Conservation (phyloP, 2,113 vertebrate genomes). For the Pterocles burchelli region DNA sequence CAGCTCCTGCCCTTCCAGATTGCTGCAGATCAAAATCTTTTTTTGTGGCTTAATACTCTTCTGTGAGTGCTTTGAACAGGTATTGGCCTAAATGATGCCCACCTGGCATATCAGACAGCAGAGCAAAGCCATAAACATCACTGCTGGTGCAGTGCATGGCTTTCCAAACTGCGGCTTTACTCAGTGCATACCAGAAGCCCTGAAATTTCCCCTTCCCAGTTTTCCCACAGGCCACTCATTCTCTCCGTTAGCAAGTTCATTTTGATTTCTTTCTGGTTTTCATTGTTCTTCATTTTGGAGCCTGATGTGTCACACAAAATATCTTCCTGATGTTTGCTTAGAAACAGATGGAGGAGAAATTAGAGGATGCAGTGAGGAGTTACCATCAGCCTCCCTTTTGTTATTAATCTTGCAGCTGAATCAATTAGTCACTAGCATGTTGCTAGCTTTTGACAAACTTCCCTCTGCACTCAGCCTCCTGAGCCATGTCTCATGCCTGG, state of each 20-base stretch:
- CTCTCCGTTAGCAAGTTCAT: neutral
- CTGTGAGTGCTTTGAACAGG: neutral
- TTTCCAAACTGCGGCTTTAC: rapidly evolving
- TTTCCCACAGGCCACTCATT: rapidly evolving
- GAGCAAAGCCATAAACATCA: neutral
- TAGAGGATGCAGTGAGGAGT: neutral
- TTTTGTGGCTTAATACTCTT: neutral
- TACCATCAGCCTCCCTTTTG: neutral
- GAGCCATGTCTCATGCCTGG: neutral
- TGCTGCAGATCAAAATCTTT: neutral
- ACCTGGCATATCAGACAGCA: neutral
- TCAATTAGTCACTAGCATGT: neutral
- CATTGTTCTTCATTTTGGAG: neutral
- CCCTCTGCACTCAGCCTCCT: rapidly evolving
- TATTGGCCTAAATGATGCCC: neutral
- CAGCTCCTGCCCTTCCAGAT: neutral
- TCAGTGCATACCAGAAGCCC: neutral
- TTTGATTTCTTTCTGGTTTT: neutral
- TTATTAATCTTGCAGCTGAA: neutral
- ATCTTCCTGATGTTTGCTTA: neutral
- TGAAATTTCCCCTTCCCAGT: rapidly evolving
- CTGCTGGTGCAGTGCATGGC: rapidly evolving
- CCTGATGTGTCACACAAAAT: neutral
- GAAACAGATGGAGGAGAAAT: neutral
- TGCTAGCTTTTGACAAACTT: neutral